Evolutionary conservation across 2,888 invertebrate genomes (phyloP).

Genomic region (Nomada hirtipes): DNA sequence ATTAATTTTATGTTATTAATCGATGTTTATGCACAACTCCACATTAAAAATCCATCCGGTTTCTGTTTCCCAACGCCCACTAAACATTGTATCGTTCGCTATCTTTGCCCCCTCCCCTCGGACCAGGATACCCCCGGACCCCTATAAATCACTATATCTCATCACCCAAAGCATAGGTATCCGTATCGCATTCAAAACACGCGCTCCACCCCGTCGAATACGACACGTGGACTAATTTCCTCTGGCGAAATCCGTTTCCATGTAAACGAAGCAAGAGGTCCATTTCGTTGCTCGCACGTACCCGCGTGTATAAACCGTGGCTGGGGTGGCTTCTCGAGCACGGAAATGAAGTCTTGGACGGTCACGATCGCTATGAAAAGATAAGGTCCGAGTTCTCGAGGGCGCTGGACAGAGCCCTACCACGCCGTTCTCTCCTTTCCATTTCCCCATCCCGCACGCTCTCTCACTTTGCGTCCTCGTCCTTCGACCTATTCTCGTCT

Average conservation of each 20-base stretch:
- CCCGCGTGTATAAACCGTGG: constrained; percentile 81
- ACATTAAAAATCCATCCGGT: too few relatives aligned
- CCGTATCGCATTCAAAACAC: not conserved
- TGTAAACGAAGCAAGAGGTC: constrained; percentile 79
- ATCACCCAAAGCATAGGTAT: not conserved
- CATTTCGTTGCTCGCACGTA: constrained; percentile 77
- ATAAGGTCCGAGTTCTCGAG: constrained; percentile 79
- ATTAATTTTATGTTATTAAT: too few relatives aligned
- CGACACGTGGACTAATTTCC: constrained; percentile 45
- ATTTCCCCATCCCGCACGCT: constrained; percentile 29
- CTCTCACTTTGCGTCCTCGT: constrained; percentile 48
- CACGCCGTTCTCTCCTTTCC: constrained; percentile 56
- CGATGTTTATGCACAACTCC: too few relatives aligned
- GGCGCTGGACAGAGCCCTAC: constrained; percentile 69
- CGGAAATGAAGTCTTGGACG: constrained; percentile 83
- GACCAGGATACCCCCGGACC: not conserved
- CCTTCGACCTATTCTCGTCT: constrained; percentile 66
- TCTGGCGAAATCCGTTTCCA: constrained; percentile 65
- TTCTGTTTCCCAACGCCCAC: too few relatives aligned
- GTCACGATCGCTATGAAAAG: constrained; percentile 81
- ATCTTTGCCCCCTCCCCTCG: not conserved
- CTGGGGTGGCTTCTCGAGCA: constrained; percentile 76
- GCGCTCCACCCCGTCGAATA: not conserved
- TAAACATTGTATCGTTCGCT: not conserved
- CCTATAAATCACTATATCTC: not conserved